Evolutionary conservation across 2,113 vertebrate genomes (phyloP), one percentile per base, ranked within the genome.

Genomic region (Lepisosteus oculatus): DNA sequence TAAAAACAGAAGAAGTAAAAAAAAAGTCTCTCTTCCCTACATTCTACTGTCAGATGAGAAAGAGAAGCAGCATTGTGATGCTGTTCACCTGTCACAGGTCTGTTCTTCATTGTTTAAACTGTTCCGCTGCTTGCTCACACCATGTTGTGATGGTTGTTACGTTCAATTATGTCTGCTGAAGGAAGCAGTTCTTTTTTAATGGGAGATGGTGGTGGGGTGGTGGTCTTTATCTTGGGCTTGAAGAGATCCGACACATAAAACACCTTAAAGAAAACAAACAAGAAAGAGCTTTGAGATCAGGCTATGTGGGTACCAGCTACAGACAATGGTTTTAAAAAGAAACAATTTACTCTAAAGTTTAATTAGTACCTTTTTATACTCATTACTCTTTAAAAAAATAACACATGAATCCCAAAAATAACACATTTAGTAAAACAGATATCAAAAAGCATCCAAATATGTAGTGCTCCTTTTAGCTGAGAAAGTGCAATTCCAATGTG

Each of bases 11-110:
- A 89, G 90, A 83, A 73, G 72, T n/a, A 55, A 76, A 75, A 83
- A 75, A 83, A 93, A 90, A 81, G 83, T 93, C 85, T 91, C 93
- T 95, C 91, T 91, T 93, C 82, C 92, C 96, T 98, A 99, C 97
- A 98, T 98, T 98, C 97, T 98, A 98, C 95, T 97, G 97, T 98
- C 95, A 93, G 93, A 97, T 97, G 95, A 95, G 95, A 95, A 92
- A 78, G 89, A 86, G 86, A 91, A 95, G 94, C 94, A 93, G 93
- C 92, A 90, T 89, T 77, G 89, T 83, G 84, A 85, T 89, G 93
- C 90, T 85, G 93, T 94, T 87, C 92, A 93, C 92, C 92, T 78
- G 91, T 94, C 90, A 85, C 75, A 54, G 81, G 78, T 79, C 54
- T 43, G 47, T 61, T 51, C 57, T 44, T 47, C 8, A 14, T 55